Percentiles rank a stretch among this genome's conserved stretches.
Evolutionary conservation across 1,140 invertebrate species (phyloP).

Genomic region (Onthophagus taurus): DNA sequence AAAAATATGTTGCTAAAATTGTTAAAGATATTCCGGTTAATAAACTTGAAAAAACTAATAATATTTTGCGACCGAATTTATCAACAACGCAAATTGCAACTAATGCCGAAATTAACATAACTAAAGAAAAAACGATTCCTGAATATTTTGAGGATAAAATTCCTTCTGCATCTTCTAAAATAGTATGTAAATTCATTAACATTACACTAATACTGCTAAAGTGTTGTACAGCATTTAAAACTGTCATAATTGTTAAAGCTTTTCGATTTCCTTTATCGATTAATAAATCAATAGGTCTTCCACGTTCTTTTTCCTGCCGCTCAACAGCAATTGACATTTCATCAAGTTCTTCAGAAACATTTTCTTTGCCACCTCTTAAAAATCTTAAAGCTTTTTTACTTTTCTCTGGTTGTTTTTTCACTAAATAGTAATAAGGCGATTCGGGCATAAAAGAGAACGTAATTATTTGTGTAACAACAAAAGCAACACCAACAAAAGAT

Average conservation of each 20-base stretch:
- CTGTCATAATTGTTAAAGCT: slow-evolving; percentile 33
- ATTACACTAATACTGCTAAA: slow-evolving; percentile 43
- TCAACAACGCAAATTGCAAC: slow-evolving; percentile 26
- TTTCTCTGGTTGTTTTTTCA: slow-evolving; percentile 36
- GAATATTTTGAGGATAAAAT: slow-evolving; percentile 23
- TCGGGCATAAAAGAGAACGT: slow-evolving; percentile 31
- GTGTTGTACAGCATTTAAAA: slow-evolving; percentile 46
- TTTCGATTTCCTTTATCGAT: slow-evolving; percentile 25
- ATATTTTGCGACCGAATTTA: slow-evolving; percentile 29
- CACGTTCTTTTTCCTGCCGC: slow-evolving; percentile 25
- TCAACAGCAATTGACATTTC: slow-evolving; percentile 33
- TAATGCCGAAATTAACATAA: slow-evolving; percentile 29
- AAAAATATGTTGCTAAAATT: slow-evolving; percentile 31
- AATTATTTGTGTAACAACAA: slow-evolving; percentile 21
- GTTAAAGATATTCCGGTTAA: slow-evolving; percentile 25
- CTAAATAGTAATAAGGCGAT: slow-evolving; percentile 28
- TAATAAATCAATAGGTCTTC: slow-evolving; percentile 24
- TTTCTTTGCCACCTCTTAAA: slow-evolving; percentile 39
- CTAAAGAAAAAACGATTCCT: slow-evolving; percentile 30
- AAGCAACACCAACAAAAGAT: slow-evolving; percentile 23
- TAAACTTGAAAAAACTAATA: slow-evolving; percentile 28
- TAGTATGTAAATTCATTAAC: slow-evolving; percentile 46
- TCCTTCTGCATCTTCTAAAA: slow-evolving; percentile 33
- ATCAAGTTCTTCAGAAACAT: slow-evolving; percentile 39
- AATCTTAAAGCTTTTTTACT: slow-evolving; percentile 43